Evolutionary conservation across 2,113 vertebrate species (phyloP).

Genomic region (Tyrannus savana): DNA sequence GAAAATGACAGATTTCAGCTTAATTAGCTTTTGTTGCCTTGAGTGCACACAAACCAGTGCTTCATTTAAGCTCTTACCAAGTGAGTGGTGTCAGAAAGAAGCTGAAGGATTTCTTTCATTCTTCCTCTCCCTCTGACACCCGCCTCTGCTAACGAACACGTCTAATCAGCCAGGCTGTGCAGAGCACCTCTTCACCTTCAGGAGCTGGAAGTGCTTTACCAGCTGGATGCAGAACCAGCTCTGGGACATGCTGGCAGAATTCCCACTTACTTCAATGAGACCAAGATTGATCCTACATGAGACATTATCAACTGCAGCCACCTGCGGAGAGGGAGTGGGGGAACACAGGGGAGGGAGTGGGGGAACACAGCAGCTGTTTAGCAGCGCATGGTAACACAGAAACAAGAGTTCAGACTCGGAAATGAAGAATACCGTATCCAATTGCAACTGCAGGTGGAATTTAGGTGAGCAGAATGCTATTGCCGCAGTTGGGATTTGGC

Average conservation of each 20-base stretch:
- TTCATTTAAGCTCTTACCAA: not conserved
- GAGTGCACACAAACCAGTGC: not conserved
- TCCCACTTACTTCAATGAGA: constrained; percentile 55
- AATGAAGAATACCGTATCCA: constrained; percentile 61
- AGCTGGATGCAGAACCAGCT: constrained; percentile 18
- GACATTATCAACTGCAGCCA: constrained; percentile 51
- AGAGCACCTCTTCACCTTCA: not conserved
- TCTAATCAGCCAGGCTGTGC: not conserved
- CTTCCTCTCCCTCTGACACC: not conserved
- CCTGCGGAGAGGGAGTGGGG: constrained; percentile 38
- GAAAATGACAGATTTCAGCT: constrained; percentile 63
- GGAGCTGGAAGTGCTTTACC: constrained; percentile 38
- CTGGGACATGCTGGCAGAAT: constrained; percentile 19
- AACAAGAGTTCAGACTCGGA: constrained; percentile 32
- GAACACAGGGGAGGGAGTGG: not conserved
- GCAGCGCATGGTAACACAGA: not conserved
- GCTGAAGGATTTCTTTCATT: not conserved
- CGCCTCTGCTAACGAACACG: not conserved
- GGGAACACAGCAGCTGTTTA: constrained; percentile 46
- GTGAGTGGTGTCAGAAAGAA: not conserved
- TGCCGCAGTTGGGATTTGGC: constrained; percentile 19
- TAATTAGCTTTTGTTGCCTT: constrained; percentile 57
- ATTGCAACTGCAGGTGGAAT: constrained; percentile 68
- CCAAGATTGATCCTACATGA: constrained; percentile 55
- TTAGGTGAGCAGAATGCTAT: constrained; percentile 49